Evolutionary conservation across 1,140 invertebrate genomes (phyloP).

Genomic region (Microplitis mediator): DNA sequence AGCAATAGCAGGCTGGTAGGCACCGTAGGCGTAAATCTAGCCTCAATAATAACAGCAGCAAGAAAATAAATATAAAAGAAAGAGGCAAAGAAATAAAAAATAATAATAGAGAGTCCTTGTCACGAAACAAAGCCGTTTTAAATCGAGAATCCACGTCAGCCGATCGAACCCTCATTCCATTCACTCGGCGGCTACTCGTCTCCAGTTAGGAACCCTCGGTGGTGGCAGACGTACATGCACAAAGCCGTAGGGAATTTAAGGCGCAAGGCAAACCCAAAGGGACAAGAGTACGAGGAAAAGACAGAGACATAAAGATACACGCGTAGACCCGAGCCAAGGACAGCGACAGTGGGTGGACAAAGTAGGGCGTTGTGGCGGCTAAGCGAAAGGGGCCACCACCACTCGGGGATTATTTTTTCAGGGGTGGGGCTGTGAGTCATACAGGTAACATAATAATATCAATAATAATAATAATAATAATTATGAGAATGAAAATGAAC

Average conservation of each 20-base stretch:
- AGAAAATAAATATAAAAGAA: not conserved
- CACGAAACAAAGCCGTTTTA: conserved; percentile 6
- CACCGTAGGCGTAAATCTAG: not conserved
- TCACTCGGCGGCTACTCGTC: conserved; percentile 8
- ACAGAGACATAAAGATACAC: not conserved
- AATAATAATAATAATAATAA: not conserved
- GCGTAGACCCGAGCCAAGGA: not conserved
- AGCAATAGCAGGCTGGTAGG: too few relatives aligned
- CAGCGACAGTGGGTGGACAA: conserved; percentile 16
- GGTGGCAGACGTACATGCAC: too few relatives aligned
- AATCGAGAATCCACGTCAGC: conserved; percentile 7
- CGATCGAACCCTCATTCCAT: conserved; percentile 18
- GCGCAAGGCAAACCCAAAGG: not conserved
- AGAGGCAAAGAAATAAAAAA: not conserved
- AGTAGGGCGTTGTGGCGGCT: conserved; percentile 28
- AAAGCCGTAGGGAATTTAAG: not conserved
- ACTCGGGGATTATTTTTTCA: conserved; percentile 4
- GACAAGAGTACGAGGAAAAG: not conserved
- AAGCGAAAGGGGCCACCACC: conserved; percentile 6
- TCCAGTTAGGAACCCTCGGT: not conserved
- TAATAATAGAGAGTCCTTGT: not conserved
- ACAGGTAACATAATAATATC: not conserved
- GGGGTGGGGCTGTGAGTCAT: conserved; percentile 24
- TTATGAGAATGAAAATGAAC: too few relatives aligned
- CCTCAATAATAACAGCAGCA: not conserved